Conservation (phyloP, 2,113 vertebrate species). For the Pterophyllum scalare region DNA sequence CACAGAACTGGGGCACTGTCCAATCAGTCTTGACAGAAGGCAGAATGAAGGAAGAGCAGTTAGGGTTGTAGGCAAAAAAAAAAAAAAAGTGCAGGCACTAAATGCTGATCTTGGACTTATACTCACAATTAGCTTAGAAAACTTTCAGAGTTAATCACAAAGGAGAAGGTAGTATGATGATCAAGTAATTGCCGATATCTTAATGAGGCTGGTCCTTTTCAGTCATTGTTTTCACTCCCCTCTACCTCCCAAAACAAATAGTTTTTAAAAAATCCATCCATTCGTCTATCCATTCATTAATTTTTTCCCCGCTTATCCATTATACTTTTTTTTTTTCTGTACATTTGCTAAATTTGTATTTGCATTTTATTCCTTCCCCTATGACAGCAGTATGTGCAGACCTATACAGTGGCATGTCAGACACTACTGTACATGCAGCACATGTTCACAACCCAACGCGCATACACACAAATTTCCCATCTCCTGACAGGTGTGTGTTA, state of each 20-base stretch:
- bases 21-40: neutral
- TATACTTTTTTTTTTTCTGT: neutral
- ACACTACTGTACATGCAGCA: neutral
- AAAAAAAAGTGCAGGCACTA: neutral
- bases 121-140: neutral
- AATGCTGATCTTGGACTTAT: neutral
- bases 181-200: neutral
- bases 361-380: neutral
- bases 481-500: constrained; percentile 39
- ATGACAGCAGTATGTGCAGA: neutral
- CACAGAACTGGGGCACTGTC: neutral
- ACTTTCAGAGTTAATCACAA: neutral
- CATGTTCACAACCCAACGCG: neutral
- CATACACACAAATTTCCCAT: constrained; percentile 13
- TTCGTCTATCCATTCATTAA: neutral
- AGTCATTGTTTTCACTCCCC: neutral
- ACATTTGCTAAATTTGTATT: neutral
- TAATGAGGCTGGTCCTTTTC: neutral
- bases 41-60: neutral
- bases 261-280: neutral
- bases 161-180: neutral
- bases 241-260: neutral
- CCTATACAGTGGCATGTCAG: neutral
- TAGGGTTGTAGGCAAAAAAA: neutral
- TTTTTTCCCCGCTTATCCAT: no score